phyloP scores from a whole-genome alignment of 2,888 invertebrate species.

The Diadegma fenestrale region DNA sequence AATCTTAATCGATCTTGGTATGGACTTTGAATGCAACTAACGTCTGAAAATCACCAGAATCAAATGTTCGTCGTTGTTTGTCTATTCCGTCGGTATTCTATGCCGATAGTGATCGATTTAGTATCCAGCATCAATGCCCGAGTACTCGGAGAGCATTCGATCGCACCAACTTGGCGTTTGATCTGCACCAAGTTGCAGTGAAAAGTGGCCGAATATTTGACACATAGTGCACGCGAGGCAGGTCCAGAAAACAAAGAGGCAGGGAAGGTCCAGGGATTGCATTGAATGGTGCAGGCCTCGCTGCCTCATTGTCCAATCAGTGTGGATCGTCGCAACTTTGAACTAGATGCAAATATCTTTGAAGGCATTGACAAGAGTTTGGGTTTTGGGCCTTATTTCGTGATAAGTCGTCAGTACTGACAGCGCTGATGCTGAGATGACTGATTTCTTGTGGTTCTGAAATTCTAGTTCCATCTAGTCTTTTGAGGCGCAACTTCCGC shows the following conservation, averaged over 20 bases:
- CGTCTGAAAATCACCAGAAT: not conserved
- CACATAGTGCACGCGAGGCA: not conserved
- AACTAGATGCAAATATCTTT: not conserved
- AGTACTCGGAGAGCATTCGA: not conserved
- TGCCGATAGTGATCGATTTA: not conserved
- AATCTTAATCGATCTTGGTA: not conserved
- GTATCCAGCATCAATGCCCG: not conserved
- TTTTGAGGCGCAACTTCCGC: too few relatives aligned
- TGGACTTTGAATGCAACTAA: not conserved
- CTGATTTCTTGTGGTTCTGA: too few relatives aligned
- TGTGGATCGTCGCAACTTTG: not conserved
- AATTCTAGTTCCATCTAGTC: too few relatives aligned
- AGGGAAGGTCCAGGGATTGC: not conserved
- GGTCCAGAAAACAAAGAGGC: not conserved
- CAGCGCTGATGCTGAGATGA: too few relatives aligned
- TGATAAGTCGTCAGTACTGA: too few relatives aligned
- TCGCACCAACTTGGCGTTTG: not conserved
- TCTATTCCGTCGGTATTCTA: not conserved
- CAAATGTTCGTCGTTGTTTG: not conserved
- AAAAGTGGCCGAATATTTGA: not conserved
- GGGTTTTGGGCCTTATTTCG: too few relatives aligned
- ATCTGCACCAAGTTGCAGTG: not conserved
- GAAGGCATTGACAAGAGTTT: not conserved
- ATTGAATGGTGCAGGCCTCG: not conserved
- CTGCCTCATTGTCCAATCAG: not conserved